These are phyloP conservation scores for Halictus ligatus DNA, from an alignment of 2,888 invertebrate species.

Conservation along the genomic window DNA sequence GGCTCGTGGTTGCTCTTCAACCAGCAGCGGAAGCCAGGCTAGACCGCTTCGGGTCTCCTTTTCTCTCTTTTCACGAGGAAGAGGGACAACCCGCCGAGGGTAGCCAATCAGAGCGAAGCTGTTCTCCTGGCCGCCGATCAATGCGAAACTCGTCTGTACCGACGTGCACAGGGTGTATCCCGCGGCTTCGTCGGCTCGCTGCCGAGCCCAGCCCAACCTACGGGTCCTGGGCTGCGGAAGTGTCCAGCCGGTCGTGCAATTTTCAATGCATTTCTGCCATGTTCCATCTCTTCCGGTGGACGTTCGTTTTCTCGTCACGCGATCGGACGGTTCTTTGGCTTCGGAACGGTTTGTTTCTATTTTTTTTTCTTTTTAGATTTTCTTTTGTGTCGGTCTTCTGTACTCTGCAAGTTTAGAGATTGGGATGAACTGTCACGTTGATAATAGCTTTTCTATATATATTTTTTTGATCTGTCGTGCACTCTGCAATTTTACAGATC, in stretches of 20 bases:
- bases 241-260: slow-evolving; percentile 44
- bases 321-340: not conserved
- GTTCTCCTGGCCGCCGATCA: slow-evolving; percentile 80
- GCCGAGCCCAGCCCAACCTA: slow-evolving; percentile 55
- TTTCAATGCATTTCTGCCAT: slow-evolving; percentile 56
- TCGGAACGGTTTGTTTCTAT: not conserved
- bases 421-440: no score
- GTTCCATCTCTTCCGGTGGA: slow-evolving; percentile 49
- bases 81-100: slow-evolving; percentile 70
- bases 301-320: slow-evolving; percentile 29
- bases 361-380: not conserved
- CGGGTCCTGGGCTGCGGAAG: slow-evolving; percentile 38
- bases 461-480: not conserved
- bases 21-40: slow-evolving; percentile 47
- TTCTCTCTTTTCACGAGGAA: slow-evolving; percentile 33
- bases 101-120: slow-evolving; percentile 80
- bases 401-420: no score
- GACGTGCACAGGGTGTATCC: slow-evolving; percentile 76
- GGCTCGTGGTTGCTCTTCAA: slow-evolving; percentile 48
- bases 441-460: no score
- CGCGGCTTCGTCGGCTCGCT: slow-evolving; percentile 17
- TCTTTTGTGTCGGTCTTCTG: not conserved
- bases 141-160: slow-evolving; percentile 82
- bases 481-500: no score
- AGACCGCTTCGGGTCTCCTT: slow-evolving; percentile 30